Conservation (phyloP, 2,797 vertebrate species). For the Peromyscus attwateri region DNA sequence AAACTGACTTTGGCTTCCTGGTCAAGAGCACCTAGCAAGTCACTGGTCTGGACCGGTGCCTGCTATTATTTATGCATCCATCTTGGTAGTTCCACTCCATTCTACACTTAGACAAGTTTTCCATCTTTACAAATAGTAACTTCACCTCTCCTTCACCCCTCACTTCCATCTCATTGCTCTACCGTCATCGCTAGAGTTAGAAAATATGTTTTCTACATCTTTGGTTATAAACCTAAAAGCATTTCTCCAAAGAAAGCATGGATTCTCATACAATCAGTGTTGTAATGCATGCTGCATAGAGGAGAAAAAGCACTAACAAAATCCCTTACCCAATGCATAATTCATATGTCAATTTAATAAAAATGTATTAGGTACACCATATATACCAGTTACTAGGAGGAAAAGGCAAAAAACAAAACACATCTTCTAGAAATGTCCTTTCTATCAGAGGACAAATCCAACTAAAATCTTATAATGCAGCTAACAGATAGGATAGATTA, state of each 20-base stretch:
- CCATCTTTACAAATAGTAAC: conserved; percentile 62
- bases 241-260: conserved; percentile 40
- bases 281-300: conserved; percentile 45
- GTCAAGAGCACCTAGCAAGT: conserved; percentile 7
- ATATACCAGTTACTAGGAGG: not conserved
- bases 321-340: conserved; percentile 63
- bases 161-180: conserved; percentile 66
- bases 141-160: conserved; percentile 62
- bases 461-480: not conserved
- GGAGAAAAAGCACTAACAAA: conserved; percentile 27
- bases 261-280: conserved; percentile 43
- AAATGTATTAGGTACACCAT: conserved; percentile 50
- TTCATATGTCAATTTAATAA: conserved; percentile 66
- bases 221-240: conserved; percentile 66
- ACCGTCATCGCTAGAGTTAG: not conserved
- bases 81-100: not conserved
- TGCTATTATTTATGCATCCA: not conserved
- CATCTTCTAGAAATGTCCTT: conserved; percentile 31
- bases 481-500: not conserved
- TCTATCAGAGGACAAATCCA: conserved; percentile 15
- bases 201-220: conserved; percentile 70
- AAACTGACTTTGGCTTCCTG: conserved; percentile 48
- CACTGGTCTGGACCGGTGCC: not conserved
- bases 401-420: conserved; percentile 36
- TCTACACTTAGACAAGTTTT: conserved; percentile 34